Percentiles rank a stretch among this genome's conserved stretches.
Conservation (phyloP, 92 coral and sea anemone species). For the Pocillopora meandrina region DNA sequence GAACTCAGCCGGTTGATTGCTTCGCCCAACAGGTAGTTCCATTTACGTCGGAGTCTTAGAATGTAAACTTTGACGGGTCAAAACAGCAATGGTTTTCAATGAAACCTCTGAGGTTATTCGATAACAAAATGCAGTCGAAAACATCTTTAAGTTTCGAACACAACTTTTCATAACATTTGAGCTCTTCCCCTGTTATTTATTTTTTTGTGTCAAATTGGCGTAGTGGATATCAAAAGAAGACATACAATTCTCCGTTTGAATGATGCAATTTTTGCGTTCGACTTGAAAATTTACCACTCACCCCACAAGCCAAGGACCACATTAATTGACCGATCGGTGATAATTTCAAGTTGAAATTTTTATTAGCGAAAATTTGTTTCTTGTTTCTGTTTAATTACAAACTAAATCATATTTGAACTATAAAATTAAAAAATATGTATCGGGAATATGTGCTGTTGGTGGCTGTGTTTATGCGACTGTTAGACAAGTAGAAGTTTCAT, state of each 20-base stretch:
- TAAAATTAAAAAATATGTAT: neutral
- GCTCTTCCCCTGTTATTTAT: no score
- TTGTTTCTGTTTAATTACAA: neutral
- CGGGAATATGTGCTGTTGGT: neutral
- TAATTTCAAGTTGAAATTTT: neutral
- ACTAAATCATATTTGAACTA: no score
- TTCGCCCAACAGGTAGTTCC: constrained; percentile 32
- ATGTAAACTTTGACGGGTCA: neutral
- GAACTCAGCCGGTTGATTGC: constrained; percentile 12
- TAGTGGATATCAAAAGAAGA: neutral
- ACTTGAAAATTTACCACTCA: constrained; percentile 32
- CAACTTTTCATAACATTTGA: no score
- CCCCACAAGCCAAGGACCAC: neutral
- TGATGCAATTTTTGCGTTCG: constrained; percentile 33
- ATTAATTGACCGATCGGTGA: neutral
- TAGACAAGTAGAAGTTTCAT: no score
- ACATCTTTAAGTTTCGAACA: neutral
- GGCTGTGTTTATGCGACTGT: no score
- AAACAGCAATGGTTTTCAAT: neutral
- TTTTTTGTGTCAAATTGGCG: neutral
- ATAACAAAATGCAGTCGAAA: neutral
- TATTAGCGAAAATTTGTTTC: neutral
- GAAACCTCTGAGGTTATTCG: neutral
- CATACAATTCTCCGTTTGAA: neutral
- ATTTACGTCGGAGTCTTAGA: neutral